Conservation (phyloP, 1,140 invertebrate genomes). For the Cardiocondyla obscurior region DNA sequence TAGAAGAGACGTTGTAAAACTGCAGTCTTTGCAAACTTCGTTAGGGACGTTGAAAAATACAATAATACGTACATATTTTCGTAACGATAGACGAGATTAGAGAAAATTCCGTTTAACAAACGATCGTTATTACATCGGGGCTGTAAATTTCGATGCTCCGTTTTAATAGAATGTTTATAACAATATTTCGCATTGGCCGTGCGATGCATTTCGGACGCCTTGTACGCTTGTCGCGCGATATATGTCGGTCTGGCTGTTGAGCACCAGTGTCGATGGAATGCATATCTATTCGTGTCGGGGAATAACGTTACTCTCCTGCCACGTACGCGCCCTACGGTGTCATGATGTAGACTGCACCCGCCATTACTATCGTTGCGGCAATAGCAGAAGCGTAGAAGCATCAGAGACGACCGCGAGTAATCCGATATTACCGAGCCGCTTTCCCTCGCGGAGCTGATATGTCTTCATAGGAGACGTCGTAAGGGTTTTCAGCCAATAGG, state of each 20-base stretch:
- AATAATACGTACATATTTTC: conserved; percentile 1
- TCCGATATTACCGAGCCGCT: conserved; percentile 79
- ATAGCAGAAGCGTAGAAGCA: conserved; percentile 59
- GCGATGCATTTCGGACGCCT: not conserved
- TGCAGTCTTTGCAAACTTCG: not conserved
- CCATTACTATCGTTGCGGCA: conserved; percentile 61
- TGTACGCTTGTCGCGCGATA: conserved; percentile 4
- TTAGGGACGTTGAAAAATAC: not conserved
- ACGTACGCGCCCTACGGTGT: conserved; percentile 46
- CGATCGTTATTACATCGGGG: not conserved
- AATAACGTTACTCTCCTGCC: conserved; percentile 72
- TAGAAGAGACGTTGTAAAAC: not conserved
- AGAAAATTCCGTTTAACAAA: not conserved
- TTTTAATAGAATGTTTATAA: conserved; percentile 8
- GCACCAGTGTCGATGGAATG: conserved; percentile 66
- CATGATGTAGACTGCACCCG: conserved; percentile 38
- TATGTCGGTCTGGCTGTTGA: conserved; percentile 42
- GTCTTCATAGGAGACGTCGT: conserved; percentile 60
- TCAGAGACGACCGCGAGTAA: conserved; percentile 71
- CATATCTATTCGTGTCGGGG: conserved; percentile 73
- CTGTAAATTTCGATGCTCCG: not conserved
- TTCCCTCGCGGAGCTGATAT: conserved; percentile 63
- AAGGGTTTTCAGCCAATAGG: conserved; percentile 61
- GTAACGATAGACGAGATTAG: not conserved
- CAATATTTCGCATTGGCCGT: not conserved